Evolutionary conservation across 2,888 invertebrate species (phyloP).

Genomic region (Drosophila prostipennis): DNA sequence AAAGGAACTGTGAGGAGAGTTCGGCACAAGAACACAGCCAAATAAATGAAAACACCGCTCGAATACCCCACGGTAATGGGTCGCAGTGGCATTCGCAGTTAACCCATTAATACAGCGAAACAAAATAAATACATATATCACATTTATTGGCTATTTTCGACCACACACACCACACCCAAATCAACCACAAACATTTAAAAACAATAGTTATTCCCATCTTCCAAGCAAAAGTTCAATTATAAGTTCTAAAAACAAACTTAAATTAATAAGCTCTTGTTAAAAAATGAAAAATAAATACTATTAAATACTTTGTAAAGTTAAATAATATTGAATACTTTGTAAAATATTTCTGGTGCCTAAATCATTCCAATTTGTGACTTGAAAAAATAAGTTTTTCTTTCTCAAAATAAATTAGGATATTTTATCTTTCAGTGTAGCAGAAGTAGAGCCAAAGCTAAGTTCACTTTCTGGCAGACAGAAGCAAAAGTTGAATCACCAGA

Average conservation of each 20-base stretch:
- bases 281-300: too few species aligned
- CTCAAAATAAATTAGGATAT: too few species aligned
- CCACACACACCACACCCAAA: background rate
- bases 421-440: conserved; percentile 4
- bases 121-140: background rate
- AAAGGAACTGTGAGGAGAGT: conserved; percentile 43
- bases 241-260: too few species aligned
- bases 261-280: too few species aligned
- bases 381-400: too few species aligned
- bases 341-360: too few species aligned
- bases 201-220: background rate
- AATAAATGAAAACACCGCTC: conserved; percentile 65
- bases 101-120: conserved; percentile 10
- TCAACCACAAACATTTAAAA: background rate
- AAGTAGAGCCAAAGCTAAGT: conserved; percentile 57
- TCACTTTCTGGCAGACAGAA: conserved; percentile 60
- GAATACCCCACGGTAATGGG: conserved; percentile 76
- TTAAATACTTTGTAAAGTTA: too few species aligned
- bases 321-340: too few species aligned
- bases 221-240: too few species aligned
- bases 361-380: too few species aligned
- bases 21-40: conserved; percentile 16
- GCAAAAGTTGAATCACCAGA: conserved; percentile 45
- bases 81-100: conserved; percentile 51
- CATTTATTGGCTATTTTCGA: background rate